Evolutionary conservation across 2,113 vertebrate genomes (phyloP).

Genomic region (Genyomyrus donnyi): DNA sequence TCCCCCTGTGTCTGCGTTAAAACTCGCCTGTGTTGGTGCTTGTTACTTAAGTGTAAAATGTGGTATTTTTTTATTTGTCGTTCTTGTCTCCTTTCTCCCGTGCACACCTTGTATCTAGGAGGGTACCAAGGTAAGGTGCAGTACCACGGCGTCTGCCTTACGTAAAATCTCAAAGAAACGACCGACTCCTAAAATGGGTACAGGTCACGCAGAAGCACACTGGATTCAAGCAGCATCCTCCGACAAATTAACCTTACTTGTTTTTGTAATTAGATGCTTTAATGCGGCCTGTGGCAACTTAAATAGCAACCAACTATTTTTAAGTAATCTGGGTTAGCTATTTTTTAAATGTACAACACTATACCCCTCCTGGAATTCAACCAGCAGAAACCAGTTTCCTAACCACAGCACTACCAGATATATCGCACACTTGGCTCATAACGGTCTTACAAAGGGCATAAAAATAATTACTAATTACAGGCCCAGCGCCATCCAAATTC

Average conservation of each 20-base stretch:
- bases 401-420: neutral
- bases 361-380: neutral
- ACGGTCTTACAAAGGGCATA: neutral
- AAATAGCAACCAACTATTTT: neutral
- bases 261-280: neutral
- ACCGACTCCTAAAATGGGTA: neutral
- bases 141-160: neutral
- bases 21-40: neutral
- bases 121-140: conserved; percentile 23
- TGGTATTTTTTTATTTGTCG: neutral
- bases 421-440: neutral
- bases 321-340: neutral
- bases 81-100: conserved; percentile 14
- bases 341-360: neutral
- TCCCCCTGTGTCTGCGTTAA: neutral
- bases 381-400: conserved; percentile 3
- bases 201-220: neutral
- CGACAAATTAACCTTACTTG: neutral
- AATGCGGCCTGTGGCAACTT: neutral
- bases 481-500: neutral
- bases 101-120: conserved; percentile 6
- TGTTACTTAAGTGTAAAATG: neutral
- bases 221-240: neutral
- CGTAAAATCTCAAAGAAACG: neutral
- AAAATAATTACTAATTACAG: neutral